A percentile compares a stretch with the other conserved stretches of the same genome.
Conservation (phyloP, 1,140 invertebrate species). For the Radopholus similis region DNA sequence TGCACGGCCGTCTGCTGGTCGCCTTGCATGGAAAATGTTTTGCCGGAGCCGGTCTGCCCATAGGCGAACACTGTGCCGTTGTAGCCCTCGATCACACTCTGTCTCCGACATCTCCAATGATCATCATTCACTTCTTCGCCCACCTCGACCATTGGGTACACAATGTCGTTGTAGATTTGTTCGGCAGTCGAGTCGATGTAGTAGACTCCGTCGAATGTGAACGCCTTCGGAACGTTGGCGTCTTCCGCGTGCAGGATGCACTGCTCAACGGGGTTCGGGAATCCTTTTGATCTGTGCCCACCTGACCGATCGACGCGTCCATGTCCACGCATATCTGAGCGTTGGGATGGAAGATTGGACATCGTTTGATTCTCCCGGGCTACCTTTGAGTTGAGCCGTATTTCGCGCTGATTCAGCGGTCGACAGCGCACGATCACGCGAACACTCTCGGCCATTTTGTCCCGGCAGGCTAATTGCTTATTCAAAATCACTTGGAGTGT, state of each 20-base stretch:
- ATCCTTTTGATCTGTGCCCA: background rate
- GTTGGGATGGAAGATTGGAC: too few species aligned
- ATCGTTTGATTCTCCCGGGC: constrained; percentile 7
- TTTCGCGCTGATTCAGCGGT: constrained; percentile 77
- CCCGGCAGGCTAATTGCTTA: background rate
- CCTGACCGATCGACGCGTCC: constrained; percentile 64
- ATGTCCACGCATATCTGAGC: constrained; percentile 72
- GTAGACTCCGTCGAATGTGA: constrained; percentile 74
- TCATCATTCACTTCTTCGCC: constrained; percentile 19
- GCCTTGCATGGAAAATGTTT: constrained; percentile 68
- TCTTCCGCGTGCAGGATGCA: constrained; percentile 67
- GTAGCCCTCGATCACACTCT: constrained; percentile 68
- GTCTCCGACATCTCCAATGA: constrained; percentile 47
- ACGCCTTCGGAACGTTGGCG: constrained; percentile 68
- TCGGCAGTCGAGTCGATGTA: constrained; percentile 68
- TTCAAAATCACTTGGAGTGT: too few species aligned
- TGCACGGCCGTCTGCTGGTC: constrained; percentile 64
- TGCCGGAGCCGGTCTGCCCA: constrained; percentile 66
- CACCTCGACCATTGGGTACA: constrained; percentile 71
- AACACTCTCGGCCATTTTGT: constrained; percentile 70
- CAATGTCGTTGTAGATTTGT: constrained; percentile 70
- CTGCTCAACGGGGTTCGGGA: constrained; percentile 23
- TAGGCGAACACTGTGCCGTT: constrained; percentile 68
- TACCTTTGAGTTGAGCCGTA: constrained; percentile 71
- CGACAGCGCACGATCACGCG: constrained; percentile 86